These are phyloP conservation scores for Pycnonotus jocosus DNA, from an alignment of 2,113 vertebrate species.

Conservation along the genomic window DNA sequence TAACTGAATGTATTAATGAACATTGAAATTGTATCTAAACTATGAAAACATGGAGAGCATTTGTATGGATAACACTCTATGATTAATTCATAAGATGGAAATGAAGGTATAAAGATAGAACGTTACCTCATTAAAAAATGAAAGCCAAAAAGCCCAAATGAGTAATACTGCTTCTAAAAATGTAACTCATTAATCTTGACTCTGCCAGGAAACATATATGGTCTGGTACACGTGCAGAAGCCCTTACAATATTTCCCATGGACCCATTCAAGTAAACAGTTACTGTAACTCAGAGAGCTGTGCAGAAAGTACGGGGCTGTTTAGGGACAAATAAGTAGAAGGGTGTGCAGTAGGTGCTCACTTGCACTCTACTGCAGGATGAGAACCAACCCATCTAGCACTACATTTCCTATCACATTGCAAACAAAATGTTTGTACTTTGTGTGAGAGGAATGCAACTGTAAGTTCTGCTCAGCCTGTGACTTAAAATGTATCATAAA, in stretches of 20 bases:
- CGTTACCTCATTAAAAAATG: neutral
- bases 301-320: neutral
- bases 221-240: neutral
- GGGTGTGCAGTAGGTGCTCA: neutral
- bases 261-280: neutral
- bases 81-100: conserved; percentile 18
- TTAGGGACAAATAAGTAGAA: neutral
- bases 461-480: neutral
- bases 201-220: neutral
- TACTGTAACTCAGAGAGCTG: neutral
- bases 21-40: neutral
- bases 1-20: neutral
- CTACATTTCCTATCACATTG: neutral
- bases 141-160: neutral
- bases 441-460: accelerated
- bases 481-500: neutral
- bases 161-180: conserved; percentile 16
- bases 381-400: neutral
- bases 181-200: neutral
- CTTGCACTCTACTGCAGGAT: neutral
- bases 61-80: neutral
- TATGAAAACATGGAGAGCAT: neutral
- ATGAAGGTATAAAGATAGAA: conserved; percentile 1
- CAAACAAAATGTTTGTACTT: neutral
- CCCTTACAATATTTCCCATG: neutral